Evolutionary conservation across 2,797 vertebrate genomes (phyloP).

Genomic region (Ctenosaura bakeri): DNA sequence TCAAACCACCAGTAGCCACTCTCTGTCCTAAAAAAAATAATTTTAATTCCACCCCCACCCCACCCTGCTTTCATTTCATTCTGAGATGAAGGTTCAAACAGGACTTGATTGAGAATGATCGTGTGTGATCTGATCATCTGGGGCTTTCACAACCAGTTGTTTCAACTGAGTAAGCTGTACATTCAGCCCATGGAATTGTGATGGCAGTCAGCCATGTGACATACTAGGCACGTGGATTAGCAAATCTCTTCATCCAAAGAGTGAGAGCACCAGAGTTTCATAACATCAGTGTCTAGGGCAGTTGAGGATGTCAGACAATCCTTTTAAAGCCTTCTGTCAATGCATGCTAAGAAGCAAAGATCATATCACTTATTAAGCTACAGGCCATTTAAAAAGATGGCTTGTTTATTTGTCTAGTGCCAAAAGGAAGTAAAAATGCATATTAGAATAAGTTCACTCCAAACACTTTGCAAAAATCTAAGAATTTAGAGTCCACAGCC

Average conservation of each 20-base stretch:
- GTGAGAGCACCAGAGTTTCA: background rate
- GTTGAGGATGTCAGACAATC: background rate
- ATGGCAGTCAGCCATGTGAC: slow-evolving; percentile 31
- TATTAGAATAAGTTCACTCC: background rate
- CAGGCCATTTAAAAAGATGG: background rate
- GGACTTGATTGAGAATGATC: background rate
- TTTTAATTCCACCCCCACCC: background rate
- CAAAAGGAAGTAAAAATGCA: too few relatives aligned
- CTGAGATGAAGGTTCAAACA: background rate
- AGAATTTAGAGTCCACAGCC: background rate
- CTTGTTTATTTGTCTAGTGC: background rate
- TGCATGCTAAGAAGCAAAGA: background rate
- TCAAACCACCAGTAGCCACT: too few relatives aligned
- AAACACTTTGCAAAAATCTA: background rate
- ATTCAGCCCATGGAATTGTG: background rate
- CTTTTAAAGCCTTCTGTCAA: slow-evolving; percentile 22
- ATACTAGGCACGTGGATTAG: fast-evolving
- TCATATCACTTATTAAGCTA: background rate
- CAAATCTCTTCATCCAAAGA: background rate
- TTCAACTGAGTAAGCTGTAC: background rate
- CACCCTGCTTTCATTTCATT: background rate
- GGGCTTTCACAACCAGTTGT: background rate
- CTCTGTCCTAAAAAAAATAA: background rate
- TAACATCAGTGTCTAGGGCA: background rate
- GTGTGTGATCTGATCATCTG: background rate